Evolutionary conservation across 2,113 vertebrate species (phyloP).

Genomic region (Sceloporus tristichus): DNA sequence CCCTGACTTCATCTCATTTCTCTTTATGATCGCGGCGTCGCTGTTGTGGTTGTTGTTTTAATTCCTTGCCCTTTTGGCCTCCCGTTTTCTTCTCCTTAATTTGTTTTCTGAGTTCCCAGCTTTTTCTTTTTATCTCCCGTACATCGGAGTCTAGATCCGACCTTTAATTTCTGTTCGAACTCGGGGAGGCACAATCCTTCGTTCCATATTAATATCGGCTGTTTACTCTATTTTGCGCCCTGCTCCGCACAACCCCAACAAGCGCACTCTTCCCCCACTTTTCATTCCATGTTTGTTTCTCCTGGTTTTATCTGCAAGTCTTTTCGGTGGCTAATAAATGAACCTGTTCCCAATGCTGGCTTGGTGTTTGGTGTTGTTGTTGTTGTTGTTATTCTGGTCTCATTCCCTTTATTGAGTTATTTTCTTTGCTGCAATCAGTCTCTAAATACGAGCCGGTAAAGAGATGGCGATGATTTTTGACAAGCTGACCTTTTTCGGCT

Average conservation of each 20-base stretch:
- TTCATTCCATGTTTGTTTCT: conserved; percentile 67
- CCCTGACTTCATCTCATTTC: conserved; percentile 9
- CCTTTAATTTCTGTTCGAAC: conserved; percentile 67
- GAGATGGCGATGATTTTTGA: conserved; percentile 84
- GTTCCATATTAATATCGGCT: conserved; percentile 42
- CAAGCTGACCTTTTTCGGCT: conserved; percentile 83
- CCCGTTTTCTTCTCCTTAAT: conserved; percentile 23
- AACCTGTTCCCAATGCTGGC: conserved; percentile 56
- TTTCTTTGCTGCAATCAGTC: conserved; percentile 80
- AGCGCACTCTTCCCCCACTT: background rate
- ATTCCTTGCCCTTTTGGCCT: background rate
- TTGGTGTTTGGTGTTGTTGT: background rate
- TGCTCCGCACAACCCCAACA: no score
- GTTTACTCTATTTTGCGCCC: conserved; percentile 55
- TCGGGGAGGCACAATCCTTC: conserved; percentile 19
- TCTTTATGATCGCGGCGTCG: background rate
- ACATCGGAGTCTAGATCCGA: conserved; percentile 18
- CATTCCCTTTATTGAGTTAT: conserved; percentile 80
- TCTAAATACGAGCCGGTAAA: conserved; percentile 83
- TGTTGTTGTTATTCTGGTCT: conserved; percentile 77
- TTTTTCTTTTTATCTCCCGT: conserved; percentile 29
- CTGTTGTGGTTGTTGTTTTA: background rate
- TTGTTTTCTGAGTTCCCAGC: conserved; percentile 39
- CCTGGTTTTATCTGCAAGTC: conserved; percentile 58
- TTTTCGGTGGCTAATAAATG: conserved; percentile 43